Conservation (phyloP, 2,797 vertebrate genomes). For the Gorsachius magnificus region DNA sequence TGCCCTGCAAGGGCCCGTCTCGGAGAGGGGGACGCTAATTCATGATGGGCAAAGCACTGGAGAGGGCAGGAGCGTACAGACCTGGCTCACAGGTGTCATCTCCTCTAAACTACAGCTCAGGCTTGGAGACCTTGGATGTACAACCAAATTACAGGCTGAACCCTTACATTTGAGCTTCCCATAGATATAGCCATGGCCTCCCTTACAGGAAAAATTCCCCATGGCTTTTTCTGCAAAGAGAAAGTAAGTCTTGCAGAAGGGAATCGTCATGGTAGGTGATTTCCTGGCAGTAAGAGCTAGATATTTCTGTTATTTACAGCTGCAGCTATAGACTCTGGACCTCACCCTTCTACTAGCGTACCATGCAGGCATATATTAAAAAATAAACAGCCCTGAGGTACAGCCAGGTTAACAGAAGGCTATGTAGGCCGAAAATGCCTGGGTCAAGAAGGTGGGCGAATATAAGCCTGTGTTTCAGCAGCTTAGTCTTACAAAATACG, state of each 20-base stretch:
- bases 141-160: not conserved
- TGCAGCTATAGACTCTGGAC: not conserved
- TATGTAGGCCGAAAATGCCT: not conserved
- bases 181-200: not conserved
- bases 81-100: not conserved
- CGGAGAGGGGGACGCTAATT: not conserved
- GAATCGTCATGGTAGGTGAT: not conserved
- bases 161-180: not conserved
- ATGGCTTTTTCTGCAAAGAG: not conserved
- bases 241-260: not conserved
- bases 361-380: not conserved
- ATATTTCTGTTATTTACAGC: not conserved
- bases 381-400: not conserved
- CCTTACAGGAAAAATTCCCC: not conserved
- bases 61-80: not conserved
- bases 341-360: not conserved
- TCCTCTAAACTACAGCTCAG: not conserved
- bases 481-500: not conserved
- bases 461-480: not conserved
- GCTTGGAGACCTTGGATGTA: not conserved
- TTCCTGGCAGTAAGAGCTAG: not conserved
- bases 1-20: not conserved
- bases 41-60: not conserved
- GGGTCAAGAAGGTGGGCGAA: not conserved
- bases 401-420: not conserved